phyloP scores from a whole-genome alignment of 2,797 vertebrate genomes.

The Meda fulgida region DNA sequence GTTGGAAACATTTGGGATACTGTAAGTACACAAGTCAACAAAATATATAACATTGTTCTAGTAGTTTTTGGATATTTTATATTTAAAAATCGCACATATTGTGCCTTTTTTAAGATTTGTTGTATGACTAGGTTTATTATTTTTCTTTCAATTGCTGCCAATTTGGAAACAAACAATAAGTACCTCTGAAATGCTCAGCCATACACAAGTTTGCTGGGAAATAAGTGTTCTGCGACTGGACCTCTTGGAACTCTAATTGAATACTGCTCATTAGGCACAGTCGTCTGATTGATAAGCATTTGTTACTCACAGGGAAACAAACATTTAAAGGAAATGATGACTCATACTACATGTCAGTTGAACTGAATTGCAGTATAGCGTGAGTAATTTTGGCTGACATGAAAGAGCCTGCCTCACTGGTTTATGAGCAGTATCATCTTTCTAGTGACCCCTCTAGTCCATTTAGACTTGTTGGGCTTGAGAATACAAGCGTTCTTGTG shows the following conservation, averaged over 20 bases:
- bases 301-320: not conserved
- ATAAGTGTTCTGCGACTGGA: not conserved
- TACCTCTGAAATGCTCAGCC: not conserved
- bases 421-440: conserved; percentile 43
- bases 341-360: not conserved
- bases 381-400: not conserved
- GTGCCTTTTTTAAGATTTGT: not conserved
- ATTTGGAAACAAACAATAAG: not conserved
- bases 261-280: no score
- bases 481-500: conserved; percentile 28
- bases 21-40: not conserved
- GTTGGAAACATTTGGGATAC: not conserved
- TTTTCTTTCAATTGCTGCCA: no score
- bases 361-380: not conserved
- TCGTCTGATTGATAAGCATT: not conserved
- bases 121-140: not conserved
- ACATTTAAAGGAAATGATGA: not conserved
- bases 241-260: not conserved
- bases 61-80: no score
- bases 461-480: conserved; percentile 29
- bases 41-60: not conserved
- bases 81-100: not conserved
- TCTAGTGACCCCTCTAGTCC: conserved; percentile 25
- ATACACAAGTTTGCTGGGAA: not conserved
- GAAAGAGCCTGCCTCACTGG: not conserved